Base-by-base conservation (phyloP, 2,888 invertebrate genomes). In the Temnothorax unifasciatus region DNA sequence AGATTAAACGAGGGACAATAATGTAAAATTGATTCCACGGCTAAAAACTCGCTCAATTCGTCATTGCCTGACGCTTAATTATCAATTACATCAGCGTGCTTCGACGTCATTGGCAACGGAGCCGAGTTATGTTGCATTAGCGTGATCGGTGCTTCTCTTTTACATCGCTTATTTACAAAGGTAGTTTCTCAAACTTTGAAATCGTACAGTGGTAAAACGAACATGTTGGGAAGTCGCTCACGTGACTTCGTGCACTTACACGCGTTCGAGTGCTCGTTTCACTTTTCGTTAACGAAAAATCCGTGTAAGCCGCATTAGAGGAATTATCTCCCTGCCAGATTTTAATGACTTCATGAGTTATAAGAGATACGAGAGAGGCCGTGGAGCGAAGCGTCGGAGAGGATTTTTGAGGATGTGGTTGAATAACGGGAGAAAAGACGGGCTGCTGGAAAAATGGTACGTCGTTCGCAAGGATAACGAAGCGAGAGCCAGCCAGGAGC, bases 391-490 rank as follows among this genome's bases (percentile, higher is more conserved):
- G 47, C 52, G 25, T 69, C 59, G 77, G 44, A 34, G 66, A 57
- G 77, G 59, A 77, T 73, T 81, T 81, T 81, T 73, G 77, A 66
- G 25, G 47, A 64, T 84, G 71, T 47, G 82, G 61, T 63, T 44
- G 54, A 57, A 64, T 81, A 71, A 81, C 38, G 47, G 66, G 50
- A 82, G 74, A 50, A 66, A 74, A 74, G 59, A 79, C 44, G 73
- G 38, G 54, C 15, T 63, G 73, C 57, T 81, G 50, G 76, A 86
- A 83, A 82, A 81, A 83, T 82, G 57, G 76, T 66, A 52, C 61
- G 38, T 74, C 71, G 66, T 82, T 82, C 85, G 88, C 74, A 74
- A 64, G 73, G 85, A 86, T 88, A 90, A 90, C 88, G 85, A 88
- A 86, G 85, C 88, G 83, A 73, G 83, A 77, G 88, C 83, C 66